Evolutionary conservation across 2,113 vertebrate genomes (phyloP).

Genomic region (Erythrocercus mccallii): DNA sequence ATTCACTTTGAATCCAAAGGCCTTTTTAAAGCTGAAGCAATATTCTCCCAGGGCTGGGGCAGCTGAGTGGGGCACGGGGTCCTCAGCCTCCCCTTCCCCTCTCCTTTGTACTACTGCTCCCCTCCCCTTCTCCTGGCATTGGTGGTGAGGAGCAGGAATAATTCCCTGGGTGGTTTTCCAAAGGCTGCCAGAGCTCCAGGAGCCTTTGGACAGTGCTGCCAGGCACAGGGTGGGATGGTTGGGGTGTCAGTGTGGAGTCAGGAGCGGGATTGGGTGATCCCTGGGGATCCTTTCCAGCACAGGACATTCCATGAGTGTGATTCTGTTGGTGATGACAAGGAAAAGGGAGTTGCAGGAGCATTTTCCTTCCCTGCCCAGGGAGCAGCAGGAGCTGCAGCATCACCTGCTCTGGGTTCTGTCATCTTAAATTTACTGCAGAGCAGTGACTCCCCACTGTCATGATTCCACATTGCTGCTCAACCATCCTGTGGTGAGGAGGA

Average conservation of each 20-base stretch:
- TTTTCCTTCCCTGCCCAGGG: neutral
- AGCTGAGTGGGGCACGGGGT: neutral
- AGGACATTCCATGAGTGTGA: neutral
- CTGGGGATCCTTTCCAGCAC: neutral
- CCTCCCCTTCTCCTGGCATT: neutral
- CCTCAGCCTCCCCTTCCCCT: neutral
- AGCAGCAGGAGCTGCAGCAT: neutral
- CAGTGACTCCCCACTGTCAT: neutral
- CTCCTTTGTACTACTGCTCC: neutral
- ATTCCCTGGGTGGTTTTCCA: neutral
- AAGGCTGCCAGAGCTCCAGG: neutral
- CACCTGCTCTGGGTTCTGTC: neutral
- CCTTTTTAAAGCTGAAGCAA: slow-evolving; percentile 59
- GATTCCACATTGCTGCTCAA: neutral
- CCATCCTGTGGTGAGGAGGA: neutral
- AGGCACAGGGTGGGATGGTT: neutral
- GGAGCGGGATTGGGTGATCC: neutral
- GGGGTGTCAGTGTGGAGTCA: neutral
- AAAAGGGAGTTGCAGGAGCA: neutral
- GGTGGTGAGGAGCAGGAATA: neutral
- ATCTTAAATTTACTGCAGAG: neutral
- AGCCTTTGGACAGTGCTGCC: neutral
- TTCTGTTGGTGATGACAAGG: neutral
- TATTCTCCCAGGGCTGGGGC: neutral
- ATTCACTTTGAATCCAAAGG: slow-evolving; percentile 62